A percentile compares a stretch with the other conserved stretches of the same genome.
phyloP scores from a whole-genome alignment of 2,888 invertebrate species.

The Antitype chi region DNA sequence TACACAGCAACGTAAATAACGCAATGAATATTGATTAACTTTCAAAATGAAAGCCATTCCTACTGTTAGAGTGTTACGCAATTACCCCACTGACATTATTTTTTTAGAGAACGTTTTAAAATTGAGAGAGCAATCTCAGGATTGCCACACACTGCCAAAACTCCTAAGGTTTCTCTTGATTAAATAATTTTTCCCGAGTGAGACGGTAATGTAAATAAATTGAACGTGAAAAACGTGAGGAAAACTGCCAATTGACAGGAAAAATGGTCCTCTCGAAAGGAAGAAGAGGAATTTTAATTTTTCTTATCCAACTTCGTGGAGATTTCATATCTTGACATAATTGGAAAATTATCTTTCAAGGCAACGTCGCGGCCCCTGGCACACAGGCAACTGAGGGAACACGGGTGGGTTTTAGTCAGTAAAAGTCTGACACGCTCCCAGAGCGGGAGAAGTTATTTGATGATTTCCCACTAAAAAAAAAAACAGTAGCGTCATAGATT shows the following conservation, averaged over 20 bases:
- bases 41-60: no score
- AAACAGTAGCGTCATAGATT: no score
- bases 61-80: no score
- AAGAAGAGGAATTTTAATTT: not conserved
- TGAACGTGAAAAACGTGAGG: slow-evolving; percentile 16
- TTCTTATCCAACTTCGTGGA: not conserved
- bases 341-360: slow-evolving; percentile 3
- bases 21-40: no score
- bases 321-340: slow-evolving; percentile 1
- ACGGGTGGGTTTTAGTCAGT: no score
- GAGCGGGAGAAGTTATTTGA: no score
- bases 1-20: no score
- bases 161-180: slow-evolving; percentile 19
- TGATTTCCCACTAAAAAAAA: no score
- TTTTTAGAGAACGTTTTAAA: not conserved
- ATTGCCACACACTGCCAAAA: not conserved
- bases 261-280: slow-evolving; percentile 19
- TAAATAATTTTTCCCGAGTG: slow-evolving; percentile 31
- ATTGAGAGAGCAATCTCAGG: not conserved
- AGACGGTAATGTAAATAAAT: slow-evolving; percentile 44
- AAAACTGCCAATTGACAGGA: slow-evolving; percentile 24
- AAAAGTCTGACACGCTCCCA: no score
- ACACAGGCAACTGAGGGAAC: no score
- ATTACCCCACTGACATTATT: not conserved
- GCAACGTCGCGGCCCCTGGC: no score